Evolutionary conservation across 2,888 invertebrate species (phyloP).

Genomic region (Tinea pellionella): DNA sequence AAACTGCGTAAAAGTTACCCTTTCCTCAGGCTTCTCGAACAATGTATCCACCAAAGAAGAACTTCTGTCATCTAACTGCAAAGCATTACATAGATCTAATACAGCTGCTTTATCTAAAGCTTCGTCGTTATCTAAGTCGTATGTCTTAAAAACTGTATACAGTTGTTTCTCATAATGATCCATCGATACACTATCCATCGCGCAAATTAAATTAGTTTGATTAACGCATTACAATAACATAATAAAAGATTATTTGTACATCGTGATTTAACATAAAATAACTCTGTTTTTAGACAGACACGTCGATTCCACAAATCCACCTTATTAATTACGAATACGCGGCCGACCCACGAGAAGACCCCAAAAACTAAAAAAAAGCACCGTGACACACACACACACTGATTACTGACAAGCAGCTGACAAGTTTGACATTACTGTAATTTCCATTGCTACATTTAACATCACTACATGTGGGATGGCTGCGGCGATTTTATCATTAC

Average conservation of each 20-base stretch:
- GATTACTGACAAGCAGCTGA: background rate
- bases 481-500: too few relatives aligned
- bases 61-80: constrained; percentile 81
- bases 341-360: background rate
- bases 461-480: too few relatives aligned
- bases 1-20: constrained; percentile 77
- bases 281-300: background rate
- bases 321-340: background rate
- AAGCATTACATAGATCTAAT: constrained; percentile 76
- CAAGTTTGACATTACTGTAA: too few relatives aligned
- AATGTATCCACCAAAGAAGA: constrained; percentile 72
- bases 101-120: constrained; percentile 76
- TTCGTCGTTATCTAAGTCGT: constrained; percentile 77
- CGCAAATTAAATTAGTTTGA: constrained; percentile 16
- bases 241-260: background rate
- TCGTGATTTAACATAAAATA: background rate
- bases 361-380: background rate
- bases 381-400: background rate
- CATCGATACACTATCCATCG: constrained; percentile 53
- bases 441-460: too few relatives aligned
- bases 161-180: constrained; percentile 87
- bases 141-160: constrained; percentile 82
- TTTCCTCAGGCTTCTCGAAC: constrained; percentile 58
- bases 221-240: background rate
- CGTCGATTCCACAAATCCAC: background rate